A percentile compares a stretch with the other conserved stretches of the same genome.
Conservation (phyloP, 2,797 vertebrate genomes). For the Decapterus maruadsi region DNA sequence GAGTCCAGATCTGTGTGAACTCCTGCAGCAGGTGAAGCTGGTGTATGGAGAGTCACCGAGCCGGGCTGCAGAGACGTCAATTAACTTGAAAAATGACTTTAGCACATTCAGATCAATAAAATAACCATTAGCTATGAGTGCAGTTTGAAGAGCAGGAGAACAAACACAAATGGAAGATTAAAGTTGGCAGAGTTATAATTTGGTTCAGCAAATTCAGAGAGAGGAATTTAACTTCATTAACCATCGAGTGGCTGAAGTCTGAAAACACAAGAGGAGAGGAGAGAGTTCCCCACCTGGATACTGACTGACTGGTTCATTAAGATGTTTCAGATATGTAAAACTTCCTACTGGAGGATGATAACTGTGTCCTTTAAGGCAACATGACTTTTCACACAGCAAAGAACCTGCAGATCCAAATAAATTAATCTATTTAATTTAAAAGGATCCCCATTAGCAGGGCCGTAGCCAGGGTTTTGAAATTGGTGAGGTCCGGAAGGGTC, state of each 20-base stretch:
- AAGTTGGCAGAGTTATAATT: conserved; percentile 42
- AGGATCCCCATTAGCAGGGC: no score
- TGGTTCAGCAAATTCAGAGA: conserved; percentile 31
- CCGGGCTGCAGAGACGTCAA: conserved; percentile 15
- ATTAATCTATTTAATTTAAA: no score
- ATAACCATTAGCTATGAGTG: conserved; percentile 42
- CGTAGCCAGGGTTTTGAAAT: no score
- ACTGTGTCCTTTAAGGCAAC: not conserved
- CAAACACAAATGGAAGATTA: conserved; percentile 34
- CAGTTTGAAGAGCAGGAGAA: conserved; percentile 27
- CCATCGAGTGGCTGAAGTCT: conserved; percentile 11
- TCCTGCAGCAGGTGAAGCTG: conserved; percentile 15
- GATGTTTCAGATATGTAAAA: not conserved
- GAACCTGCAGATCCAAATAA: no score
- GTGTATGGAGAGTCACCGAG: conserved; percentile 10
- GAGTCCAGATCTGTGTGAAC: conserved; percentile 3
- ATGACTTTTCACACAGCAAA: no score
- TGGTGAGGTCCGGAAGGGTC: no score
- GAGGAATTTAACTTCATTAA: conserved; percentile 37
- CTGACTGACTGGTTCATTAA: not conserved
- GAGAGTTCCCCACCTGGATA: conserved; percentile 10
- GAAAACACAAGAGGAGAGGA: not conserved
- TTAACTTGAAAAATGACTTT: conserved; percentile 52
- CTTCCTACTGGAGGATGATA: not conserved
- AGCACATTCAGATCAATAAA: conserved; percentile 46